Evolutionary conservation across 1,140 invertebrate species (phyloP), one percentile per base, ranked within the genome.

Genomic region (Radopholus similis): DNA sequence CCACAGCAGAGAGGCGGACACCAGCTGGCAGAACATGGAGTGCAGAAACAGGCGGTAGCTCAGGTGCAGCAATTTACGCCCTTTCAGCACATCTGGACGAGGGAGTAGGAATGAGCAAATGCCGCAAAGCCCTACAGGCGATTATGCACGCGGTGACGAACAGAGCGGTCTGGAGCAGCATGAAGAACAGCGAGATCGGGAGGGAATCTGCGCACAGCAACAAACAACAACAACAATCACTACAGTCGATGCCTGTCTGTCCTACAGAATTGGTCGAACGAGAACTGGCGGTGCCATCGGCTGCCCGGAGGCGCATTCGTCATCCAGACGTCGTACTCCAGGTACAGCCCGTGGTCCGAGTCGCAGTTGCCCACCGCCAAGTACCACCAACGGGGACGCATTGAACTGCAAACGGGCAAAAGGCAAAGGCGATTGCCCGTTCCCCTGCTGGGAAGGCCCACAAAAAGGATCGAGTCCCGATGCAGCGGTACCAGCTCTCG

Each of bases 211-310:
- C 11, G 86, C 87, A 66, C 21, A n/a, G 15, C 4, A 62, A 62
- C 5, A 1, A 11, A 2, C 9, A 26, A 62, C 56, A 30, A 1
- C 32, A 74, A 21, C 2, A 44, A 30, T 34, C n/a, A 66, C 87
- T 42, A 62, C 38, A 47, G 28, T 4, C 5, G 13, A 26, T 51
- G n/a, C 23, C 18, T n/a, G n/a, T n/a, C n/a, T n/a, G 11, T 53
- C 89, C 89, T 87, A 91, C 91, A 92, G 83, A 93, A 91, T 86
- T 94, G 90, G 83, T 94, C 92, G 40, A 91, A 91, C 0, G 91
- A 93, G 81, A 92, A 92, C 81, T 94, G 91, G 77, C 90, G 87
- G 75, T 88, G 88, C 88, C 90, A 91, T 71, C 89, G 88, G 79
- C 90, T 88, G 0, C 88, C 88, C 13, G 86, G 84, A 1, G 87